Percentiles rank a stretch among this genome's conserved stretches.
These are phyloP conservation scores for Tholera decimalis DNA, from an alignment of 2,888 invertebrate species.

Conservation along the genomic window DNA sequence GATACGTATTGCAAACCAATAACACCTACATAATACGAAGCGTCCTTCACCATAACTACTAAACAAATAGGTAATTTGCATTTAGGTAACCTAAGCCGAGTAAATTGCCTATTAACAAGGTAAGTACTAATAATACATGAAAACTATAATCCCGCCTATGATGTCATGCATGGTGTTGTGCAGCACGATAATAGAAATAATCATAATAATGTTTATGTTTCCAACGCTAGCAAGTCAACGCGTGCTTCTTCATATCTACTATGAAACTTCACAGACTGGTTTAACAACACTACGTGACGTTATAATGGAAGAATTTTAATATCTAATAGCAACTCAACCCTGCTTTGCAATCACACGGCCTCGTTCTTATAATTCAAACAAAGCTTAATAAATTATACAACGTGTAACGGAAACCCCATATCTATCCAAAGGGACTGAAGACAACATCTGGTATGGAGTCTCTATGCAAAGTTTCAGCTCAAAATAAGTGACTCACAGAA, in stretches of 20 bases:
- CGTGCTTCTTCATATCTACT: slow-evolving; percentile 4
- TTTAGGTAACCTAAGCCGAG: slow-evolving; percentile 40
- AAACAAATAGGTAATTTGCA: slow-evolving; percentile 52
- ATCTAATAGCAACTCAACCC: background rate
- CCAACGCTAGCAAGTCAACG: slow-evolving; percentile 11
- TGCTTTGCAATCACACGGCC: too few species aligned
- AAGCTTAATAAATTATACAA: too few species aligned
- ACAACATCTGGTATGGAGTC: too few species aligned
- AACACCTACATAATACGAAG: slow-evolving; percentile 26
- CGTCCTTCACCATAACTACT: slow-evolving; percentile 22
- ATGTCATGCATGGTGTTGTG: slow-evolving; percentile 39
- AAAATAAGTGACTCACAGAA: too few species aligned
- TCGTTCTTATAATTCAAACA: too few species aligned
- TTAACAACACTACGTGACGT: background rate
- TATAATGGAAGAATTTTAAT: background rate
- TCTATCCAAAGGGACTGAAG: too few species aligned
- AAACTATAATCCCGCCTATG: slow-evolving; percentile 36
- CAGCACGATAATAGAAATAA: slow-evolving; percentile 30
- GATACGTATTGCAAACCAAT: slow-evolving; percentile 11
- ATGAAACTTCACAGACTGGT: slow-evolving; percentile 1
- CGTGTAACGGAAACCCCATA: too few species aligned
- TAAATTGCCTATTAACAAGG: slow-evolving; percentile 49
- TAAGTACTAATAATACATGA: slow-evolving; percentile 37
- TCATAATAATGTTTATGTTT: slow-evolving; percentile 29
- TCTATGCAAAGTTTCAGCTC: too few species aligned